Evolutionary conservation across 2,797 vertebrate species (phyloP).

Genomic region (Leucoraja ocellata): DNA sequence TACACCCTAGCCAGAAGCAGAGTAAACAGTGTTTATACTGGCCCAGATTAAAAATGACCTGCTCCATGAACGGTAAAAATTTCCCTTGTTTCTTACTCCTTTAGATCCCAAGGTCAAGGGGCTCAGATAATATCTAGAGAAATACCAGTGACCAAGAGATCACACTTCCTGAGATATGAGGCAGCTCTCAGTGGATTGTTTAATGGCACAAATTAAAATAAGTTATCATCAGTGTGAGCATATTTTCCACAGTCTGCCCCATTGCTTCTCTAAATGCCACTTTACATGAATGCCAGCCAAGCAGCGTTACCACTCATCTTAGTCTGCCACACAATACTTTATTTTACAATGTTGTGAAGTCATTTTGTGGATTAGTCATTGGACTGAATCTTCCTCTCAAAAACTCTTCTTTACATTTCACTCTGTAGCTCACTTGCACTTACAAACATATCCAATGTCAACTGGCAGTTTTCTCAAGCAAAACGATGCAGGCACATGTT

Average conservation of each 20-base stretch:
- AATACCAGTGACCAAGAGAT: neutral
- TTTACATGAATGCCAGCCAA: neutral
- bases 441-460: neutral
- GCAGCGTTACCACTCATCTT: neutral
- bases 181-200: neutral
- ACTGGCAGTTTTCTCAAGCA: neutral
- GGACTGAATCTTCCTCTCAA: neutral
- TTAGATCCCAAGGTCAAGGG: neutral
- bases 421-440: neutral
- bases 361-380: neutral
- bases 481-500: neutral
- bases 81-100: neutral
- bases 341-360: neutral
- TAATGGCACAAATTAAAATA: neutral
- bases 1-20: neutral
- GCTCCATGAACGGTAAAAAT: neutral
- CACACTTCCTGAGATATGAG: neutral
- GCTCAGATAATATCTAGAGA: neutral
- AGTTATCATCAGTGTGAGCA: neutral
- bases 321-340: neutral
- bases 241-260: neutral
- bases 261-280: neutral
- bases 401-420: neutral
- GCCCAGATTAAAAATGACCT: neutral
- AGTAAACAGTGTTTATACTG: neutral